Conservation (phyloP, 2,797 vertebrate species). For the Crocodylus rhombifer region DNA sequence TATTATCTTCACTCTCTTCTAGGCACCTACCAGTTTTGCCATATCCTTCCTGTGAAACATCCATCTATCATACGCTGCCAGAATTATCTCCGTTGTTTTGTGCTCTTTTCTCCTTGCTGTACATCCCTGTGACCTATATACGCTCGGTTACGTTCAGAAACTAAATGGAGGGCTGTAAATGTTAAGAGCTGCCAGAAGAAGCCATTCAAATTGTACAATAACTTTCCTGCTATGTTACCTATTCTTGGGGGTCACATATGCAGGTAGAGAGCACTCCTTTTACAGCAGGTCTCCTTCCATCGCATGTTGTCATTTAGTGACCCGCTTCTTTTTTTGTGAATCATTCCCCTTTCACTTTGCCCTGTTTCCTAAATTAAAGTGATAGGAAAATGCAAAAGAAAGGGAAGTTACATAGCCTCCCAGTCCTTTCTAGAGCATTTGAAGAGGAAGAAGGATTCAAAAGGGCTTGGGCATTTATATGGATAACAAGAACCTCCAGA, state of each 20-base stretch:
- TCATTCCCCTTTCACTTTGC: background rate
- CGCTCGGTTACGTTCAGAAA: background rate
- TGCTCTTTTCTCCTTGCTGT: background rate
- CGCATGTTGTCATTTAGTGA: background rate
- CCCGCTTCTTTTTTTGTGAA: too few species aligned
- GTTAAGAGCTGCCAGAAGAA: background rate
- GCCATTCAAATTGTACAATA: background rate
- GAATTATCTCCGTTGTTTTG: background rate
- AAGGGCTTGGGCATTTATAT: background rate
- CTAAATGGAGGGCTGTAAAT: background rate
- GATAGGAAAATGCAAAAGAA: background rate
- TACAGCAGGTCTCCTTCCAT: background rate
- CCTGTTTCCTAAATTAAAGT: background rate
- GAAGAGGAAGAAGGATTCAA: background rate
- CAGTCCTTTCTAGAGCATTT: background rate
- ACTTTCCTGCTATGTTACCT: too few species aligned
- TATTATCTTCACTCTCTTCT: rapidly evolving
- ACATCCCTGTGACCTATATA: background rate
- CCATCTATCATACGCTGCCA: background rate
- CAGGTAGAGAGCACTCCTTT: background rate
- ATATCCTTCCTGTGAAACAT: background rate
- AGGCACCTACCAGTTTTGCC: background rate
- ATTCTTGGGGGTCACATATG: background rate
- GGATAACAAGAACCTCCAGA: background rate
- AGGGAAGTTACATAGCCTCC: background rate